Evolutionary conservation across 2,888 invertebrate species (phyloP).

Genomic region (Thysanoteuthis rhombus): DNA sequence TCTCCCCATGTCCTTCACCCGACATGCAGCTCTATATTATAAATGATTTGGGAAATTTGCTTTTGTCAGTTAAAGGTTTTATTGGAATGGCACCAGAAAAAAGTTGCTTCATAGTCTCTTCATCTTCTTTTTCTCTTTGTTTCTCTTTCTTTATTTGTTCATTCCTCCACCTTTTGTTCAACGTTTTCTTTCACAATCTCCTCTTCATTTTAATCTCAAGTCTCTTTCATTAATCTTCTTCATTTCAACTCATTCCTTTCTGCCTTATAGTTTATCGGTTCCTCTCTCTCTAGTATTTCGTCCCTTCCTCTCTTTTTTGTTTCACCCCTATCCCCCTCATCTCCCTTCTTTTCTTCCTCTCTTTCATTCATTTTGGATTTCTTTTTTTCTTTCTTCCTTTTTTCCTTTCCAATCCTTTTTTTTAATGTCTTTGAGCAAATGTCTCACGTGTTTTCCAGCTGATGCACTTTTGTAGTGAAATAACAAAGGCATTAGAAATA

Average conservation of each 20-base stretch:
- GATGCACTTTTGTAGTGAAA: not conserved
- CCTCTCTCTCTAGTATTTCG: not conserved
- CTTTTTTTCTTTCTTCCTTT: not conserved
- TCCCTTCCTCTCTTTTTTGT: not conserved
- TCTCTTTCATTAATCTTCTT: not conserved
- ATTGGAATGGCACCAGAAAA: too few species aligned
- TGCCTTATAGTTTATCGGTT: not conserved
- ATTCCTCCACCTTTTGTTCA: not conserved
- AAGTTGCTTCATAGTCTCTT: too few species aligned
- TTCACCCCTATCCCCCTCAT: rapidly evolving
- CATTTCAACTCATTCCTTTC: not conserved
- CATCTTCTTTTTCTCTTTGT: not conserved
- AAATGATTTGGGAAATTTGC: too few species aligned
- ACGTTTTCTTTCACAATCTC: not conserved
- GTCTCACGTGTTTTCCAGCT: not conserved
- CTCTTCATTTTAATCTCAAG: not conserved
- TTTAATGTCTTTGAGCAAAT: not conserved
- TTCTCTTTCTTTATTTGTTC: not conserved
- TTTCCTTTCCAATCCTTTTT: not conserved
- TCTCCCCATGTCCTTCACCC: too few species aligned
- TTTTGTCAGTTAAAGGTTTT: too few species aligned
- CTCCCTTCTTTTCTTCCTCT: not conserved
- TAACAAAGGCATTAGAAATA: not conserved
- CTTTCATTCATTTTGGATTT: not conserved
- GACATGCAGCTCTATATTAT: too few species aligned